Conservation (phyloP, 2,888 invertebrate genomes). For the Apoda limacodes region DNA sequence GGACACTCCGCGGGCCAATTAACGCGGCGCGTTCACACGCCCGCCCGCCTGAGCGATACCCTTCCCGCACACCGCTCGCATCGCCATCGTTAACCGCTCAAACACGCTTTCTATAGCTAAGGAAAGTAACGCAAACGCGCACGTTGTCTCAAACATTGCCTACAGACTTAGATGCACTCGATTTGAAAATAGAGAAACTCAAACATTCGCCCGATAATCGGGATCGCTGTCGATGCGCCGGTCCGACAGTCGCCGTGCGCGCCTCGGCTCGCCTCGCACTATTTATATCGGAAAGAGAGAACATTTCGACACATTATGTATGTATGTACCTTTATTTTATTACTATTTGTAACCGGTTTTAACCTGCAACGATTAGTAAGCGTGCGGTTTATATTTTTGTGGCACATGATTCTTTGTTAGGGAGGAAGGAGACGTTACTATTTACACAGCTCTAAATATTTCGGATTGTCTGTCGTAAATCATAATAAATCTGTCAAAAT, state of each 20-base stretch:
- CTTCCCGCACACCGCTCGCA: slow-evolving; percentile 33
- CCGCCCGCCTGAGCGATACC: slow-evolving; percentile 31
- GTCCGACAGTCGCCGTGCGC: slow-evolving; percentile 49
- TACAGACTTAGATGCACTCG: slow-evolving; percentile 37
- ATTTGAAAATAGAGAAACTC: slow-evolving; percentile 66
- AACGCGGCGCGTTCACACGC: slow-evolving; percentile 60
- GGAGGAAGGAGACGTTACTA: too few relatives aligned
- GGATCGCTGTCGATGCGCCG: slow-evolving; percentile 64
- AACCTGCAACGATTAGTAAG: slow-evolving; percentile 56
- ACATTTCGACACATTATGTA: slow-evolving; percentile 58
- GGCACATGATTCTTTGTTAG: slow-evolving; percentile 47
- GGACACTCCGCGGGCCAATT: slow-evolving; percentile 60
- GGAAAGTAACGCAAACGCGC: slow-evolving; percentile 35
- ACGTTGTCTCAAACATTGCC: slow-evolving; percentile 27
- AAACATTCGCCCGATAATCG: slow-evolving; percentile 63
- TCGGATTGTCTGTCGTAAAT: too few relatives aligned
- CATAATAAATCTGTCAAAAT: too few relatives aligned
- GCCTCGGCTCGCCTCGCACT: slow-evolving; percentile 52
- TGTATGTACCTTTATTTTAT: slow-evolving; percentile 60
- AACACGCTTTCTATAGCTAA: slow-evolving; percentile 19
- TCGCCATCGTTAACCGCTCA: slow-evolving; percentile 32
- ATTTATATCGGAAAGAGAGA: slow-evolving; percentile 64
- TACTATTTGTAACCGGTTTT: slow-evolving; percentile 65
- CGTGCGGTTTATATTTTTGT: slow-evolving; percentile 53
- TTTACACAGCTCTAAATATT: too few relatives aligned